Conservation (phyloP, 2,113 vertebrate species). For the Siniperca chuatsi region DNA sequence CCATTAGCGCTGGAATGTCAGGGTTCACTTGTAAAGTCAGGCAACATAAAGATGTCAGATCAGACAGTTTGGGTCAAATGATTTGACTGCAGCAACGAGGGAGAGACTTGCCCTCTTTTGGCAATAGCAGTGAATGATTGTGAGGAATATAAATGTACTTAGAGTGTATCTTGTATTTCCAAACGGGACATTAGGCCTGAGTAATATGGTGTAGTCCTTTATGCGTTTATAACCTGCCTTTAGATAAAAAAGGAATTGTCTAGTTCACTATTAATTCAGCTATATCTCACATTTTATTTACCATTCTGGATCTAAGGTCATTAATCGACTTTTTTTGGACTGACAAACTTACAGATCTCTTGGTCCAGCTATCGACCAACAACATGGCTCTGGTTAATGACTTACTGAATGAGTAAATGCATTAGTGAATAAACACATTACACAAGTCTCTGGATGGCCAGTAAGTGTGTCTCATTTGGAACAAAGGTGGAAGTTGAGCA, state of each 20-base stretch:
- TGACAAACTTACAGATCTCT: not conserved
- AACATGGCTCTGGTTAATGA: not conserved
- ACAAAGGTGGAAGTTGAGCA: constrained; percentile 47
- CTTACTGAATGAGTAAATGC: not conserved
- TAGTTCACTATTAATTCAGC: not conserved
- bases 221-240: not conserved
- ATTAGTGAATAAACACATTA: not conserved
- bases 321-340: not conserved
- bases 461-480: constrained; percentile 14
- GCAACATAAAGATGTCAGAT: constrained; percentile 58
- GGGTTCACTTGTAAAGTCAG: constrained; percentile 46
- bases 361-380: not conserved
- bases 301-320: not conserved
- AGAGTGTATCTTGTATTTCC: not conserved
- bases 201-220: not conserved
- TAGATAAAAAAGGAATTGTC: not conserved
- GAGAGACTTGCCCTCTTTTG: not conserved
- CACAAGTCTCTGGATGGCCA: not conserved
- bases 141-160: constrained; percentile 3
- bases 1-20: constrained; percentile 61
- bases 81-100: constrained; percentile 10
- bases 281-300: not conserved
- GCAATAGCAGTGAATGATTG: not conserved
- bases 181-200: not conserved
- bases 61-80: constrained; percentile 32